phyloP scores from a whole-genome alignment of 2,113 vertebrate genomes.

The Cyprinodon variegatus region DNA sequence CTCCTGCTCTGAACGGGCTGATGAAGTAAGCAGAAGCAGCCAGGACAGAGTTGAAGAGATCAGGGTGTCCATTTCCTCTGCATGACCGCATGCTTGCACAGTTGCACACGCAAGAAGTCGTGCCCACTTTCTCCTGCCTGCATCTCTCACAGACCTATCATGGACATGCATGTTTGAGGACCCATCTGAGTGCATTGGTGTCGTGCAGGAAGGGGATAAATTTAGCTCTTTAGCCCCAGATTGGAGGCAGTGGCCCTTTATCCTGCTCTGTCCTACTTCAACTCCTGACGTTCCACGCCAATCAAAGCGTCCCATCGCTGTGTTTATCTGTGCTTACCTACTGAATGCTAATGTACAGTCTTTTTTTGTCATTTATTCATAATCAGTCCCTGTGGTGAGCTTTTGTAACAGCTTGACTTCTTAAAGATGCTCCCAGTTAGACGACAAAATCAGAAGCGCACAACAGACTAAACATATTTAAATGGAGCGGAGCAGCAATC shows the following conservation, averaged over 20 bases:
- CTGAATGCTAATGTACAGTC: slow-evolving; percentile 11
- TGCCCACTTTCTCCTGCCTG: neutral
- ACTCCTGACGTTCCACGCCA: slow-evolving; percentile 41
- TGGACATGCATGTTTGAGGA: slow-evolving; percentile 51
- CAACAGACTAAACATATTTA: slow-evolving; percentile 31
- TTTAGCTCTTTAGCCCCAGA: slow-evolving; percentile 85
- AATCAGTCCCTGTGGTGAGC: slow-evolving; percentile 11
- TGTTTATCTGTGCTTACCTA: slow-evolving; percentile 17
- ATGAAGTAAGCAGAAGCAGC: slow-evolving; percentile 39
- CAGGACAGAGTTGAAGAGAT: too few species aligned
- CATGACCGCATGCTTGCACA: neutral
- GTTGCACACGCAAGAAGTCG: neutral
- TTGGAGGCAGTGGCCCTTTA: slow-evolving; percentile 86
- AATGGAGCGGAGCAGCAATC: slow-evolving; percentile 30
- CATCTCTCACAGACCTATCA: slow-evolving; percentile 24
- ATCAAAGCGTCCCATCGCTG: slow-evolving; percentile 25
- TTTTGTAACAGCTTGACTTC: slow-evolving; percentile 48
- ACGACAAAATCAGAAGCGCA: slow-evolving; percentile 23
- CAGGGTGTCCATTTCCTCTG: neutral
- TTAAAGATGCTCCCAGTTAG: slow-evolving; percentile 43
- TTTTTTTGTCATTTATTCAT: slow-evolving; percentile 16
- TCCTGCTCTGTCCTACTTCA: slow-evolving; percentile 88
- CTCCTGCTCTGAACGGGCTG: slow-evolving; percentile 81
- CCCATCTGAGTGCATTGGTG: slow-evolving; percentile 56
- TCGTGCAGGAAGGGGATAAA: slow-evolving; percentile 75